Conservation (phyloP, 1,140 invertebrate genomes). For the Pseudomyrmex cubaensis region DNA sequence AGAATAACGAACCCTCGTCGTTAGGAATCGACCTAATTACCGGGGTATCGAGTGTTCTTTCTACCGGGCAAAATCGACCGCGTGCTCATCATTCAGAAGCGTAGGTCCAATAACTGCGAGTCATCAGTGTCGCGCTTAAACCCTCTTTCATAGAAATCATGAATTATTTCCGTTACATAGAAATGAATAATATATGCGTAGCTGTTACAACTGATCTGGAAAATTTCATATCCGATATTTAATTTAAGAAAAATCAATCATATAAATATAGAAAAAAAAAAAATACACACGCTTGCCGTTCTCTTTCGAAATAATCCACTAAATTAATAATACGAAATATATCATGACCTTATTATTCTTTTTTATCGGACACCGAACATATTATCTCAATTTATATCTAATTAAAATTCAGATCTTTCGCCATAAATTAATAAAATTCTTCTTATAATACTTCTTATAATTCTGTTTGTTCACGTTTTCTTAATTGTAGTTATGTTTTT, state of each 20-base stretch:
- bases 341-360: no score
- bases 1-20: conserved; percentile 18
- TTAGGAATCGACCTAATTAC: conserved; percentile 45
- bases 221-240: background rate
- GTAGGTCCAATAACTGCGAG: background rate
- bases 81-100: background rate
- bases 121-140: conserved; percentile 19
- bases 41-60: conserved; percentile 1
- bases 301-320: no score
- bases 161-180: conserved; percentile 22
- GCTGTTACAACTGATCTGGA: background rate
- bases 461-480: no score
- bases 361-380: no score
- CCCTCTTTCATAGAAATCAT: background rate
- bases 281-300: background rate
- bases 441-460: no score
- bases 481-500: no score
- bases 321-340: no score
- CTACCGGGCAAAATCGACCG: background rate
- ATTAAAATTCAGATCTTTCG: no score
- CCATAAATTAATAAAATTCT: no score
- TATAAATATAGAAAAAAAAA: background rate
- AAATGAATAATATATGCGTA: background rate
- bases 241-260: no score
- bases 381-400: no score